Evolutionary conservation across 1,140 invertebrate genomes (phyloP).

Genomic region (Glomeris maerens): DNA sequence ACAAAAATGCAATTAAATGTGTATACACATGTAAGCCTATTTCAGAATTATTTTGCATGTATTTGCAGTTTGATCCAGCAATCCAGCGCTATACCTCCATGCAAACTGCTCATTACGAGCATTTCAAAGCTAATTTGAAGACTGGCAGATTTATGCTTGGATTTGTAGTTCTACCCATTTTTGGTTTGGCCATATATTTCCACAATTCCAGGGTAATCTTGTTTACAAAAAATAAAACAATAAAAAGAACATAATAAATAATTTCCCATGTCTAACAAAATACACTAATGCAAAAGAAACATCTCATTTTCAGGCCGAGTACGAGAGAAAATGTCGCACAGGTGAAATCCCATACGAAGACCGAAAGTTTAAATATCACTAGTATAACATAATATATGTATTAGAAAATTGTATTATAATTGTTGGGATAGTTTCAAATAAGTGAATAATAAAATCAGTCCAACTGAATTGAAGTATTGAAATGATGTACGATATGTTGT

Average conservation of each 20-base stretch:
- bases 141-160: conserved; percentile 38
- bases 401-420: no score
- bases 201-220: conserved; percentile 33
- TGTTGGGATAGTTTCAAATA: no score
- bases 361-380: conserved; percentile 43
- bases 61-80: conserved; percentile 54
- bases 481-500: no score
- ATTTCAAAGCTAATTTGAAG: conserved; percentile 49
- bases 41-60: not conserved
- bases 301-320: conserved; percentile 30
- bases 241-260: no score
- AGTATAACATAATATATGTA: conserved; percentile 18
- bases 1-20: not conserved
- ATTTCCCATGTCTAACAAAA: no score
- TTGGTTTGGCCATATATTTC: conserved; percentile 36
- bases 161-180: conserved; percentile 42
- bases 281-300: no score
- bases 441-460: no score
- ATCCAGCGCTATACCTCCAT: conserved; percentile 52
- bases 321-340: conserved; percentile 42
- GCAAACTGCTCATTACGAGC: conserved; percentile 43
- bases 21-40: not conserved
- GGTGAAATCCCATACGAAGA: conserved; percentile 58
- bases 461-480: no score
- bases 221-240: no score